phyloP scores from a whole-genome alignment of 2,797 vertebrate species.

The Acrossocheilus fasciatus region DNA sequence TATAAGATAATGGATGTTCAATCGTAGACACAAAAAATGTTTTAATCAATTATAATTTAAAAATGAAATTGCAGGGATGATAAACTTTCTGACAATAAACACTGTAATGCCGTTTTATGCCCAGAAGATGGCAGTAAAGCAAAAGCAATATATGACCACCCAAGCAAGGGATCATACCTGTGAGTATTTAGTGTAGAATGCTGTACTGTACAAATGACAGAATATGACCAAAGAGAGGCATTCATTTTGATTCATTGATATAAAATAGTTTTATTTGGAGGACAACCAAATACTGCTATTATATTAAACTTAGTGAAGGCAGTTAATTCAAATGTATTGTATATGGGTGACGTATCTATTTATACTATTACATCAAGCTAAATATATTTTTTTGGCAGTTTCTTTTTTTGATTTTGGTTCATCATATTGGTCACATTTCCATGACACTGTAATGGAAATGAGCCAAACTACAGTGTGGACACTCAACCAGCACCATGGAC shows the following conservation, averaged over 20 bases:
- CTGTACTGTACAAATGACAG: neutral
- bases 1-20: too few species aligned
- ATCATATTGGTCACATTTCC: too few species aligned
- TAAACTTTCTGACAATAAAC: neutral
- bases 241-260: neutral
- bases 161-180: neutral
- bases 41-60: neutral
- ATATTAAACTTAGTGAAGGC: neutral
- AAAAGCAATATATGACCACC: neutral
- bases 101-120: neutral
- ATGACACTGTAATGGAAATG: too few species aligned
- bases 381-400: neutral
- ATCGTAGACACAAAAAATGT: too few species aligned
- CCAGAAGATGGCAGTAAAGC: conserved; percentile 4
- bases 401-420: too few species aligned
- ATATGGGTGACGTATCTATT: neutral
- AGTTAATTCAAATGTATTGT: neutral
- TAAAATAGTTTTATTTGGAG: neutral
- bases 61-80: neutral
- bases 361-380: neutral
- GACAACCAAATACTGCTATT: neutral
- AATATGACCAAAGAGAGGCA: neutral
- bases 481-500: neutral
- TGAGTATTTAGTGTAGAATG: neutral
- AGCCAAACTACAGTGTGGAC: neutral